Evolutionary conservation across 2,888 invertebrate genomes (phyloP).

Genomic region (Hypomecis atomaria): DNA sequence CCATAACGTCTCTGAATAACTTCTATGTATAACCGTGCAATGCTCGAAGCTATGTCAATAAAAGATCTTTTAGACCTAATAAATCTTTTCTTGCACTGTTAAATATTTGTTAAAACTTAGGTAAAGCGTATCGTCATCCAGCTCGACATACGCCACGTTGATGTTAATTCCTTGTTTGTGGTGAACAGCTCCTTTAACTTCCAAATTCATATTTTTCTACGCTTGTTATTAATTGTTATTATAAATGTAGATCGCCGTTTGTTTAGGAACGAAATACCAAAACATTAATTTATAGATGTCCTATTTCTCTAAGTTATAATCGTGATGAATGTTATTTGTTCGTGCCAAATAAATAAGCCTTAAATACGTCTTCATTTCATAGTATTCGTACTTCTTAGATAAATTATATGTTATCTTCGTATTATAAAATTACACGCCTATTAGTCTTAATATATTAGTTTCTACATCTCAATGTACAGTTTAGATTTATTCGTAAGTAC

Average conservation of each 20-base stretch:
- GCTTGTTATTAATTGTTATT: conserved; percentile 58
- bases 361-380: conserved; percentile 28
- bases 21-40: no score
- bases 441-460: conserved; percentile 51
- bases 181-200: conserved; percentile 45
- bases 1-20: no score
- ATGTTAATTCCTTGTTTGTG: conserved; percentile 51
- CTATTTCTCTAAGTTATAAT: conserved; percentile 29
- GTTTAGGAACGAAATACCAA: conserved; percentile 39
- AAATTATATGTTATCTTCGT: conserved; percentile 42
- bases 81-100: no score
- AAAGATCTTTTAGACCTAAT: no score
- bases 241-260: conserved; percentile 39
- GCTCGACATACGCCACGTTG: conserved; percentile 57
- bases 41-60: no score
- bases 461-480: conserved; percentile 61
- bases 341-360: conserved; percentile 42
- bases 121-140: conserved; percentile 51
- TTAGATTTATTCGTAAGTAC: conserved; percentile 50
- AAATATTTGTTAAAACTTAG: background rate
- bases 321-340: conserved; percentile 28
- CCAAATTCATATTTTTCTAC: conserved; percentile 61
- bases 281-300: conserved; percentile 36
- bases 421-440: conserved; percentile 44
- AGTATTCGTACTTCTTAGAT: conserved; percentile 38